Base-by-base conservation (phyloP, 2,113 vertebrate species). In the Coptodon rendalli region DNA sequence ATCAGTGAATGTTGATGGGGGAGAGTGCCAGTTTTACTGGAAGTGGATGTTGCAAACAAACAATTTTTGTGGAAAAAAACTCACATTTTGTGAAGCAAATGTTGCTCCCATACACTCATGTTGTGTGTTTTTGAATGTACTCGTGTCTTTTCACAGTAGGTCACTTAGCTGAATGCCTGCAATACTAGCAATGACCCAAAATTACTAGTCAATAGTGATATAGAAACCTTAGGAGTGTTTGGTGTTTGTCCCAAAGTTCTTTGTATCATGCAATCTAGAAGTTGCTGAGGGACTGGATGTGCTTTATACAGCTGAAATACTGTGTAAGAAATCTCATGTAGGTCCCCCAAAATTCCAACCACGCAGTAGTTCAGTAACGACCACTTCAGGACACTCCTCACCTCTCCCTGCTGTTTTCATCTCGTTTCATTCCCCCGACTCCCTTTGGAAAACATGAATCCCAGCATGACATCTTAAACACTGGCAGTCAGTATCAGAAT, bases 361-460 rank as follows among this genome's bases (percentile, higher is more conserved):
- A 24, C 83, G 16, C 22, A 38, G 34, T 53, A 63, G 45, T 76
- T 83, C 40, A 38, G 83, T 31, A 81, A 73, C 19, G 22, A 82
- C 73, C 27, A 45, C 66, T 71, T 40, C 4, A 48, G 66, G 43
- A 9, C 12, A 27, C 29, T 63, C 24, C 50, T 86, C 68, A n/a
- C 29, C 7, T 78, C 73, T 85, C 66, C 29, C 50, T 89, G 71
- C 84, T 89, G 80, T 78, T 86, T 83, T 56, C 56, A 54, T 86
- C 29, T 78, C 76, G 43, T 84, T 91, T 57, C 79, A 83, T 89
- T 84, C 76, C 48, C 57, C 76, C 6, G 8, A 73, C 79, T 87
- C 82, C 78, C n/a, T 83, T 81, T 89, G 87, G 82, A 84, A 92
- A 91, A 79, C 84, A 83, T 71, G 54, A 90, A 78, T 82, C 88